phyloP scores from a whole-genome alignment of 2,888 invertebrate genomes.

The Thymelicus acteon region DNA sequence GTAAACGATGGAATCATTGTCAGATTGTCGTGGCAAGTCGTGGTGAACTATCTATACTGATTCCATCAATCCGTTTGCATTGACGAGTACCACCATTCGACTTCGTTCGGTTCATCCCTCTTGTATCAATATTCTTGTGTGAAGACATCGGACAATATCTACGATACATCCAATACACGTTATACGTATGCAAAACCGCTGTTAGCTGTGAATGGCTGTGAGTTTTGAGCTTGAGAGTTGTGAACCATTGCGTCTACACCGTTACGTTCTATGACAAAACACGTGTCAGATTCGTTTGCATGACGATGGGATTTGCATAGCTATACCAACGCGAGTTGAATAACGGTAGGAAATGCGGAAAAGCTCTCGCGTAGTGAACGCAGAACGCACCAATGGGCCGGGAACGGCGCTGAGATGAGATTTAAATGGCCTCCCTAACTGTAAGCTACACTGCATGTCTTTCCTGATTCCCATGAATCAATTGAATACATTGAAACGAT shows the following conservation, averaged over 20 bases:
- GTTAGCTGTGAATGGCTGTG: background rate
- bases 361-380: slow-evolving; percentile 15
- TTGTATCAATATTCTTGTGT: too few species aligned
- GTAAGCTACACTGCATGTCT: slow-evolving; percentile 19
- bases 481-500: background rate
- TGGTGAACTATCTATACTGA: too few species aligned
- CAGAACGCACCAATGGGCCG: slow-evolving; percentile 16
- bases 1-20: too few species aligned
- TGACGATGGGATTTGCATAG: slow-evolving; percentile 24
- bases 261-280: slow-evolving; percentile 4
- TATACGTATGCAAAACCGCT: background rate
- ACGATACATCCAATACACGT: too few species aligned
- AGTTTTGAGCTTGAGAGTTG: background rate
- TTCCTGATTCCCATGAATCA: slow-evolving; percentile 22
- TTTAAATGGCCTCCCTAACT: slow-evolving; percentile 30
- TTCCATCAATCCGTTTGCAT: too few species aligned
- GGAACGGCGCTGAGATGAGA: slow-evolving; percentile 9
- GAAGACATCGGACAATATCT: too few species aligned
- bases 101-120: too few species aligned
- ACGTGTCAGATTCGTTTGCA: slow-evolving; percentile 17
- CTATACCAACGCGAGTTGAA: slow-evolving; percentile 21
- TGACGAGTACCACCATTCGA: too few species aligned
- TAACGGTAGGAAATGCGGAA: slow-evolving; percentile 36
- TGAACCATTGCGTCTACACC: background rate
- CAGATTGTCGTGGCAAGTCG: too few species aligned